Evolutionary conservation across 2,113 vertebrate species (phyloP), one percentile per base, ranked within the genome.

Genomic region (Fregata magnificens): DNA sequence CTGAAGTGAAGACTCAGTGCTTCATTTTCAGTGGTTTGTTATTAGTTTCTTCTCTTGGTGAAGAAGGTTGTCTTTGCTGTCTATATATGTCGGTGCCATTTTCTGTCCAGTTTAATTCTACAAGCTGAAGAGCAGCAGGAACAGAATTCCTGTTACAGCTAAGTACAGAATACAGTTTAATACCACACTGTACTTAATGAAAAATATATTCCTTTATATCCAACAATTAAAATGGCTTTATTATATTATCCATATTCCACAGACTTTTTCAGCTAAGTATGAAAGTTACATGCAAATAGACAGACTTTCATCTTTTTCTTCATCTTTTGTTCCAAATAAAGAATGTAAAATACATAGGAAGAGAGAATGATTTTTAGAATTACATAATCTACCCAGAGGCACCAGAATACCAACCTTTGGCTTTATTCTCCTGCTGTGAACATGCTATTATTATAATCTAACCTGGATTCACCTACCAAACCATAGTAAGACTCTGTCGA

Each of bases 1-100:
- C 85, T 88, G 92, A 96, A 91, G 22, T 72, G 86, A 89, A 89
- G 80, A 72, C 52, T 77, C 31, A 21, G 52, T 63, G 28, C 92
- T 95, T 93, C 78, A 83, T 87, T 90, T 90, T 93, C 78, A 94
- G 84, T 72, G 61, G 70, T 89, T 87, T 94, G 44, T 56, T 91
- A 44, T 40, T 52, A 55, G 59, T 71, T 95, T 90, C 89, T 96
- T 95, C 88, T 80, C 63, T 93, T 40, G 16, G 53, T 92, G 85
- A 92, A 94, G 90, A 95, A 69, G 11, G 50, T 44, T 89, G 80
- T 85, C 82, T 80, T 72, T 93, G 65, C 47, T 95, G 52, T 47
- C n/a, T 92, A 52, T 79, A 24, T 40, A 26, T 25, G 40, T 70
- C 66, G 32, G 8, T 67, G 66, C 32, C 36, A 28, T 95, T 83